A percentile compares a stretch with the other conserved stretches of the same genome.
These are phyloP conservation scores for Rhinogobius similis DNA, from an alignment of 2,113 vertebrate species.

Conservation along the genomic window DNA sequence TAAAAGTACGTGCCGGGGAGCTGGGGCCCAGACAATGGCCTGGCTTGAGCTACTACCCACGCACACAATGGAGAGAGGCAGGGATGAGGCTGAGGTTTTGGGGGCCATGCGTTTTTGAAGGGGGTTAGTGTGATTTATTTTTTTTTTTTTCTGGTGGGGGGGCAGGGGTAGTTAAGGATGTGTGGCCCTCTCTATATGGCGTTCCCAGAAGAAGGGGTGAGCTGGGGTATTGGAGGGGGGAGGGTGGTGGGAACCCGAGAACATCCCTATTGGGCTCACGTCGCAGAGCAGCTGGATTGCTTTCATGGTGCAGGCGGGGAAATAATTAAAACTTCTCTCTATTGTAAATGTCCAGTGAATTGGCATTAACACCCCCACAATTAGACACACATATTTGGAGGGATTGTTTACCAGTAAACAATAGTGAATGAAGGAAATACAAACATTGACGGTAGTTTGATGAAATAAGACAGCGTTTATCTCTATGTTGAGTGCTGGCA, in stretches of 20 bases:
- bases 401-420: constrained; percentile 45
- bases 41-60: constrained; percentile 74
- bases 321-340: constrained; percentile 76
- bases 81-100: constrained; percentile 72
- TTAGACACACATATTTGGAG: constrained; percentile 53
- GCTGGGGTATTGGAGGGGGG: constrained; percentile 67
- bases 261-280: constrained; percentile 71
- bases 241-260: constrained; percentile 75
- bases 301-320: constrained; percentile 73
- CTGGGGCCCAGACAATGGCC: constrained; percentile 72
- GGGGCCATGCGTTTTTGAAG: constrained; percentile 64
- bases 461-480: constrained; percentile 36
- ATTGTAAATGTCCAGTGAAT: constrained; percentile 72
- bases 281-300: constrained; percentile 79
- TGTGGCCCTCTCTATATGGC: constrained; percentile 64
- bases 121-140: too few species aligned
- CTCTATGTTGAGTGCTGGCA: constrained; percentile 43
- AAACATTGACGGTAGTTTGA: constrained; percentile 21
- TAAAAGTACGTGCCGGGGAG: constrained; percentile 75
- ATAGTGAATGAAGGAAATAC: neutral
- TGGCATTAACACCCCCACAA: constrained; percentile 60
- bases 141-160: too few species aligned
- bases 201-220: constrained; percentile 68
- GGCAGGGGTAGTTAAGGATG: constrained; percentile 61
- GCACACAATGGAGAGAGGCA: constrained; percentile 75